Base-by-base conservation (phyloP, 2,797 vertebrate genomes). In the Enteromius mattozi region DNA sequence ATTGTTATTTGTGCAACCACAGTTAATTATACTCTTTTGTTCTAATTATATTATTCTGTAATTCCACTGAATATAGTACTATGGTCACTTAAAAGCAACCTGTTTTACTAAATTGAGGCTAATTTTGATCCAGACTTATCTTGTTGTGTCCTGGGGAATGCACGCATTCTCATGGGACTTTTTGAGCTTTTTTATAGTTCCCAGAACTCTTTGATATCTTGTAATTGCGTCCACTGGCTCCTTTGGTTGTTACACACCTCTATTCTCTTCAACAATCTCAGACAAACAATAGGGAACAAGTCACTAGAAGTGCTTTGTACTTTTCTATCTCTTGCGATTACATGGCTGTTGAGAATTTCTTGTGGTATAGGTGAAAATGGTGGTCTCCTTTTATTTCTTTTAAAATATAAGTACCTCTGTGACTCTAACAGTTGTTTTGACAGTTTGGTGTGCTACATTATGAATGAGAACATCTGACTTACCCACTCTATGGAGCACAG, bases 191-290 rank as follows among this genome's bases (percentile, higher is more conserved):
- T 66, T 86, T 61, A 76, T 72, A 83, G 42, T 56, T 63, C 19
- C 61, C 63, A 59, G 78, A 72, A 42, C 3, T 37, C 82, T 86
- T 85, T 89, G 72, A 88, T 88, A 65, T 90, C 77, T 78, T 84
- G 54, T 90, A 89, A 91, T 90, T 88, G 68, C 70, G 87, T 86
- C 72, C 87, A 90, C 83, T 88, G 63, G 45, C 85, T 88, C 68
- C 6, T 78, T 51, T 82, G 76, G 89, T 75, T 85, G 33, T 30
- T 56, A 69, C 81, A 59, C 37, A 10, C 59, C 70, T 65, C 9
- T 27, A 4, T 69, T 40, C 27, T 47, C 42, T 59, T 37, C 33
- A 71, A 63, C 45, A 77, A 47, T 33, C 59, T 61, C n/a, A 61
- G 54, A 79, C 7, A 68, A 61, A 14, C 74, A 42, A 12, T 17